Evolutionary conservation across 2,113 vertebrate species (phyloP), one percentile per base, ranked within the genome.

Genomic region (Solea solea): DNA sequence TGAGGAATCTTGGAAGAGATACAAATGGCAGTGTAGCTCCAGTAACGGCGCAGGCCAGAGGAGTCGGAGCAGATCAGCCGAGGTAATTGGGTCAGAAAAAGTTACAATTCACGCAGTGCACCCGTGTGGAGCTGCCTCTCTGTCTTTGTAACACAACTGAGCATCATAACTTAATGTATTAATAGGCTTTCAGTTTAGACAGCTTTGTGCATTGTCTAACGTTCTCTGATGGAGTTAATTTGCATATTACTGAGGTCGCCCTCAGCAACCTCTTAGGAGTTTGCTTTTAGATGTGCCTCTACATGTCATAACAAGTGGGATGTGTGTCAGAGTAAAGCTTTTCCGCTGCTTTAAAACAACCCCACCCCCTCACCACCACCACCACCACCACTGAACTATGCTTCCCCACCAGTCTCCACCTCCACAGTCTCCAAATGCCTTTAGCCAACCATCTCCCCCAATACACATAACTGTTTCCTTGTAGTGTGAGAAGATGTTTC

Each of bases 221-320:
- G 90, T 90, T 70, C 84, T 89, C 65, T 62, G 81, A 75, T 86
- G 90, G 86, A 90, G 67, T 56, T 84, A 41, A 90, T 93, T 92
- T 90, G 87, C 91, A 92, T 93, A 87, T 91, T 84, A 92, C 88
- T 84, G 79, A 86, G 84, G 89, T 93, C 78, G 91, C 91, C 92
- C 90, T 92, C 86, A 93, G 91, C 88, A 78, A 88, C 88, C 87
- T 93, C 88, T 89, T 54, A 86, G 90, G 91, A 91, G 90, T 90
- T 89, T 83, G 86, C 88, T 88, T 88, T 90, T 85, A 80, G 86
- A 91, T 88, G 85, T 86, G 82, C 81, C 81, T 89, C 75, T 78
- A 80, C 86, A 83, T 88, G 87, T 93, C 91, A 91, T 81, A 91
- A 90, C 77, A 89, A 90, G 79, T 83, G 74, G 80, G 86, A 82